Base-by-base conservation (phyloP, 2,888 invertebrate species). In the Napeogenes inachia region DNA sequence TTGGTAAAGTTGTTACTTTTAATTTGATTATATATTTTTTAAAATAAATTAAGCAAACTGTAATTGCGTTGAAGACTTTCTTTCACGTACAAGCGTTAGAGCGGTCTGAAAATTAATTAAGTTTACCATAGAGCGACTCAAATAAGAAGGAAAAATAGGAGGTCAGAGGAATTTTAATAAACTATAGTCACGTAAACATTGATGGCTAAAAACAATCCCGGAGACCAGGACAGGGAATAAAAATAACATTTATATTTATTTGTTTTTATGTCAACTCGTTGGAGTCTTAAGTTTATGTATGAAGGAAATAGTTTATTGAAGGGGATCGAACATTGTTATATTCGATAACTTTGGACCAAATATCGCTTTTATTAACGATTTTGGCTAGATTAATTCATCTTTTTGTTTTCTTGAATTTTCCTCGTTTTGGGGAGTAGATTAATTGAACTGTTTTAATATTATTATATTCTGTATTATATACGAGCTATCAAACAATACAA, bases 141-240 rank as follows among this genome's bases (percentile, higher is more conserved):
- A 76, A 79, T 80, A 80, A 80, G 74, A 72, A 75, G 73, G 75
- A 76, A 75, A 76, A 75, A 77, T 81, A 77, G 79, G 76, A 78
- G 77, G 75, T 73, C 74, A 77, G 80, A 81, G 76, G 84, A 84
- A 86, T 88, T 88, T 88, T 88, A 87, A 87, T 88, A 88, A 85
- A 83, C 79, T 71, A 75, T 72, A 77, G 81, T 84, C 87, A 84
- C 86, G 87, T 86, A 86, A 85, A 85, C 86, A 85, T 80, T 81
- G 84, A 82, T 78, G 76, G 80, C 66, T 60, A 64, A 68, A 64
- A 69, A 65, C 71, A 71, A 71, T 68, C 70, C 70, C 47, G 63
- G 66, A 62, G 64, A 62, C 66, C 68, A 67, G 64, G 60, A 10
- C 45, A 45, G 57, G 59, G 63, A 67, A 69, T 66, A 69, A 70